Evolutionary conservation across 2,888 invertebrate genomes (phyloP).

Genomic region (Campoletis raptor): DNA sequence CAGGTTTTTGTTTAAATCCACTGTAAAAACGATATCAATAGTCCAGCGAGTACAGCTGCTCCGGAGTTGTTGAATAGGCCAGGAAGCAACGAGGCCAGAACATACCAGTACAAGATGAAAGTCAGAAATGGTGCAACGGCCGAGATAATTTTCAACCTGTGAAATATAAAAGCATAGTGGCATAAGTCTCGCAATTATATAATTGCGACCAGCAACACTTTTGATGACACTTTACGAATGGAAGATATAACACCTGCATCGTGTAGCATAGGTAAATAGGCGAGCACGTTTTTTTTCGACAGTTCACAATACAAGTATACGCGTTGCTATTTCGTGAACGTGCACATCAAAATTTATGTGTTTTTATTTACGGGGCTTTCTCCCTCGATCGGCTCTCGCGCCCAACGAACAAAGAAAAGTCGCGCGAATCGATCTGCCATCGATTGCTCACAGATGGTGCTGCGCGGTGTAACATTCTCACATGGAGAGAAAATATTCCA

Average conservation of each 20-base stretch:
- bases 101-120: conserved; percentile 67
- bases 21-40: conserved; percentile 64
- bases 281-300: background rate
- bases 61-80: conserved; percentile 49
- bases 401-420: background rate
- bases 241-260: background rate
- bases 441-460: conserved; percentile 48
- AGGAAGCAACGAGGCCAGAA: conserved; percentile 54
- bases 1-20: conserved; percentile 69
- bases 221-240: conserved; percentile 11
- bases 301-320: background rate
- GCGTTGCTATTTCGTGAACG: background rate
- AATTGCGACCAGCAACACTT: background rate
- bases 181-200: background rate
- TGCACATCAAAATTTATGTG: background rate
- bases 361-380: background rate
- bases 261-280: background rate
- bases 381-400: background rate
- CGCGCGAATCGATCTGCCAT: conserved; percentile 21
- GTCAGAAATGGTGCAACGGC: conserved; percentile 69
- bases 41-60: conserved; percentile 56
- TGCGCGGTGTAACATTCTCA: background rate
- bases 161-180: conserved; percentile 29
- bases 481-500: conserved; percentile 4
- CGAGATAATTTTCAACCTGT: conserved; percentile 72